Conservation (phyloP, 2,888 invertebrate species). For the Teleiodes luculella region DNA sequence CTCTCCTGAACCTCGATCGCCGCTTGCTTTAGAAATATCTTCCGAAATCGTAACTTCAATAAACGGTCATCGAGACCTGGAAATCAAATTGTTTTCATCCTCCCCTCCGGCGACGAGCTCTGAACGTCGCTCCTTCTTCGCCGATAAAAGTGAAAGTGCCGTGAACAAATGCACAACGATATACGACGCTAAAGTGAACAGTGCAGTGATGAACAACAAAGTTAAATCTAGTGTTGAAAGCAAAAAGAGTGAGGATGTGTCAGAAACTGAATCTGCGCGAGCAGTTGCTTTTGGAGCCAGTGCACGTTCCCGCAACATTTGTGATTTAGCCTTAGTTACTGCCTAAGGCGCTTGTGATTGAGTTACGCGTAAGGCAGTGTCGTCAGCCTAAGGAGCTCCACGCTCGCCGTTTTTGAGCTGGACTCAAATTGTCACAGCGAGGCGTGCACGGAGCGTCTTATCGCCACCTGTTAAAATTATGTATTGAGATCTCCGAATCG, state of each 20-base stretch:
- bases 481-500: slow-evolving; percentile 73
- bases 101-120: slow-evolving; percentile 72
- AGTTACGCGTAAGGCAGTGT: slow-evolving; percentile 43
- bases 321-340: slow-evolving; percentile 78
- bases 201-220: slow-evolving; percentile 65
- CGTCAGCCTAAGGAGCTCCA: slow-evolving; percentile 55
- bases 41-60: slow-evolving; percentile 88
- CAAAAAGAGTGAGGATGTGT: slow-evolving; percentile 60
- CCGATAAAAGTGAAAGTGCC: slow-evolving; percentile 74
- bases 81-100: slow-evolving; percentile 87
- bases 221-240: slow-evolving; percentile 51
- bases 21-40: slow-evolving; percentile 82
- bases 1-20: slow-evolving; percentile 65
- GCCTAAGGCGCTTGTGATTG: slow-evolving; percentile 65
- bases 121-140: slow-evolving; percentile 70
- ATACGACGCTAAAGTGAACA: slow-evolving; percentile 62
- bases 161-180: slow-evolving; percentile 62
- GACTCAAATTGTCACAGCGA: slow-evolving; percentile 74
- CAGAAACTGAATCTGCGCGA: slow-evolving; percentile 59
- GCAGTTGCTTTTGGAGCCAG: slow-evolving; percentile 50
- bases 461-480: slow-evolving; percentile 53
- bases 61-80: slow-evolving; percentile 87
- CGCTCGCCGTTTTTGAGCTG: slow-evolving; percentile 76
- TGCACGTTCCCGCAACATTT: slow-evolving; percentile 63
- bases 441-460: slow-evolving; percentile 69